Evolutionary conservation across 2,888 invertebrate species (phyloP), one percentile per base, ranked within the genome.

Genomic region (Oasisia sp.): DNA sequence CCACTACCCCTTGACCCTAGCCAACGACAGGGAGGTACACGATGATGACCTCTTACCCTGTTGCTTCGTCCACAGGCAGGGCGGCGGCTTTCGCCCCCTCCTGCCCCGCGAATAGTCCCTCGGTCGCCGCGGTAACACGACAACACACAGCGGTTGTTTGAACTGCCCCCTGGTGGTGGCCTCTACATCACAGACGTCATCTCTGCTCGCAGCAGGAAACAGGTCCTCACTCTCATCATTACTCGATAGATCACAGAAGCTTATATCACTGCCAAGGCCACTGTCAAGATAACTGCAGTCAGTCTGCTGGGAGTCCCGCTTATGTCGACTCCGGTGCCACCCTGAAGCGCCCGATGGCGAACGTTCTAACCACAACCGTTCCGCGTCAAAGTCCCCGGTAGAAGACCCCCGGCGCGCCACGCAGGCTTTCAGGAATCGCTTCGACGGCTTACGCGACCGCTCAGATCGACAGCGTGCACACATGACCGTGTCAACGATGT

Each of bases 261-360:
- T 94, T 32, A 93, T 93, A 92, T 94, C 94, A 90, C 92, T 92
- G 90, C 92, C 93, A 90, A 94, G 74, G 44, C 91, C 91, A 91
- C 91, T 91, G 92, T 94, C 94, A n/a, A 91, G n/a, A 14, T 93
- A 91, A 89, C 94, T 93, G 92, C 94, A 93, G 91, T 94, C 93
- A 19, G 38, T 90, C 14, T 90, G 90, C 27, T 74, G 74, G 19
- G 74, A 74, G 74, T 74, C 74, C 27, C 74, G 27, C 74, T 74
- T 74, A 19, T 74, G 74, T 74, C 74, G 74, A n/a, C 74, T 74
- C 27, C 19, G 74, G 27, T 74, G 74, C 74, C 74, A 74, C 74
- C 19, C 74, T 19, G 74, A 74, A 74, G 74, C 27, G n/a, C 74
- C 74, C 14, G 19, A 19, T 74, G 74, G 74, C n/a, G 74, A 74